phyloP scores from a whole-genome alignment of 1,140 invertebrate genomes.

The Apis cerana region DNA sequence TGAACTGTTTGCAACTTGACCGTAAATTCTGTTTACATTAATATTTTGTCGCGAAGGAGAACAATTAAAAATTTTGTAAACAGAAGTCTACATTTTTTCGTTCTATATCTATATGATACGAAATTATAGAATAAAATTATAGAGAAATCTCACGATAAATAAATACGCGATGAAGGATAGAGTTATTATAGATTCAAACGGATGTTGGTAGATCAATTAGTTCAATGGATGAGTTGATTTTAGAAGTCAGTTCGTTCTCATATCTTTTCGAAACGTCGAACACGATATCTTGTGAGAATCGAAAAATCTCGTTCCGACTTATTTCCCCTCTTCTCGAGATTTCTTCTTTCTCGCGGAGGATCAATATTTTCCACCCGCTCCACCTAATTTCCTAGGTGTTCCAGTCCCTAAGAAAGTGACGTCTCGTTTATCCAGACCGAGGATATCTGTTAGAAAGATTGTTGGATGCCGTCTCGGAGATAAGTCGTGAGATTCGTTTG shows the following conservation, averaged over 20 bases:
- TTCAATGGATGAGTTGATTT: constrained; percentile 1
- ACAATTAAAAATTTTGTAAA: too few relatives aligned
- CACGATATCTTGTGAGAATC: neutral
- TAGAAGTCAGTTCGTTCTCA: neutral
- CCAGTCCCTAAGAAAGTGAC: too few relatives aligned
- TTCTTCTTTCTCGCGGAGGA: neutral
- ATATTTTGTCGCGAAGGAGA: neutral
- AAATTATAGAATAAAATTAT: too few relatives aligned
- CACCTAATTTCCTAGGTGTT: neutral
- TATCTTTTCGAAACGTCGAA: neutral
- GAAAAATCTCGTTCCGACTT: neutral
- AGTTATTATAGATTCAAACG: too few relatives aligned
- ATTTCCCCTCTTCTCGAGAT: neutral
- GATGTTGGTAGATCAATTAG: neutral
- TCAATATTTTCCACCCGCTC: constrained; percentile 7
- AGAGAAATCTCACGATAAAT: too few relatives aligned
- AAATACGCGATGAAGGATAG: too few relatives aligned
- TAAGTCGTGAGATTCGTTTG: too few relatives aligned
- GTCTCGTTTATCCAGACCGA: neutral
- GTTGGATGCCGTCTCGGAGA: too few relatives aligned
- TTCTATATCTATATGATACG: too few relatives aligned
- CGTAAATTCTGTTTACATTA: neutral
- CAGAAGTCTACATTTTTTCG: neutral
- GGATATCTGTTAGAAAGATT: neutral
- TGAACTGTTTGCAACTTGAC: neutral